Evolutionary conservation across 2,113 vertebrate genomes (phyloP), one percentile per base, ranked within the genome.

Genomic region (Xiphophorus hellerii): DNA sequence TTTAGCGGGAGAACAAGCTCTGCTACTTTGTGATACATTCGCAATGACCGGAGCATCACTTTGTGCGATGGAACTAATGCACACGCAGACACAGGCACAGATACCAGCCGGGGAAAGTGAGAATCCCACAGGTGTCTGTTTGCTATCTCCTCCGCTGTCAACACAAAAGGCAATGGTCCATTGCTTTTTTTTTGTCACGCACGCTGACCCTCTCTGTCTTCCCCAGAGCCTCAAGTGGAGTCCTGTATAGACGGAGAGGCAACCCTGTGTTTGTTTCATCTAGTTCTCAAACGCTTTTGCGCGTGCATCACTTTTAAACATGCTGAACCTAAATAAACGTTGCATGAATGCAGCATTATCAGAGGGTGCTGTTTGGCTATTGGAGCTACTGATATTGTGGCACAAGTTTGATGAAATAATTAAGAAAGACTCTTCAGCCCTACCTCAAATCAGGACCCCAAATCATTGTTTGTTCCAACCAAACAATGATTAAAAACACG

Each of bases 101-200:
- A 66, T 11, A 33, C 14, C 11, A 48, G 5, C 28, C 62, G 48
- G 39, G 35, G 66, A 39, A 80, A 66, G 35, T 60, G 74, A 58
- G 58, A 37, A 77, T 78, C 84, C 77, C 72, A 74, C 71, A 74
- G 81, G 78, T 85, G 84, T 77, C 39, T 66, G 71, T 63, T 48
- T 74, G 78, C 62, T 35, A 37, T 81, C 79, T 42, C 51, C 68
- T 75, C 54, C 4, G 54, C 51, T 83, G 72, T 75, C 69, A 71
- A 75, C 77, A 78, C 72, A 73, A 79, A 28, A 64, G 63, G 37
- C 75, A 73, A 54, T 73, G 81, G 83, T 78, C 76, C 71, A 39
- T 68, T 83, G 85, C 73, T 65, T 77, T 70, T 80, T 65, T 77
- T 70, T 80, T 74, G 87, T 84, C 87, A 90, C 25, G 27, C 76